Evolutionary conservation across 2,888 invertebrate genomes (phyloP).

Genomic region (Apotomis turbidana): DNA sequence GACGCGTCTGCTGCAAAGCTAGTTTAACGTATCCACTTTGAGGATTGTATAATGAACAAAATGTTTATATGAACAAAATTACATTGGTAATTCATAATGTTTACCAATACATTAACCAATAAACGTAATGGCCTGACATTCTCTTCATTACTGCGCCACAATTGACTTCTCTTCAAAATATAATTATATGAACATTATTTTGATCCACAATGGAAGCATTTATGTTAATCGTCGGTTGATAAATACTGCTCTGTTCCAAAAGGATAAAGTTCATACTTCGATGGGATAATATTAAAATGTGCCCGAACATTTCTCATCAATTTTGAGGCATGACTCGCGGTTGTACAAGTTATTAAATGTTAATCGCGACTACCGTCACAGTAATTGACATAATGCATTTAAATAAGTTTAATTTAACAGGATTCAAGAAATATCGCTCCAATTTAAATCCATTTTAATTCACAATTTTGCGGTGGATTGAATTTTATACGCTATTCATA

Average conservation of each 20-base stretch:
- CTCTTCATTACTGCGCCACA: neutral
- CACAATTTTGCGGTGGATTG: neutral
- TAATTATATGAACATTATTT: no score
- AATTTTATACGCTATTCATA: neutral
- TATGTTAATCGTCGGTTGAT: no score
- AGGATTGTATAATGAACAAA: no score
- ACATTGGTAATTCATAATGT: neutral
- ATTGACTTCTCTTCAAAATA: neutral
- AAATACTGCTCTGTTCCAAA: no score
- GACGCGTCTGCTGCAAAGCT: no score
- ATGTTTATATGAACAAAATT: neutral
- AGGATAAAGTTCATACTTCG: neutral
- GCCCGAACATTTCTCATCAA: neutral
- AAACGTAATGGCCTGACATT: neutral
- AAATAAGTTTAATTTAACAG: neutral
- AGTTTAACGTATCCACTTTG: no score
- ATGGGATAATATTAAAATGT: neutral
- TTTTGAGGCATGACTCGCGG: neutral
- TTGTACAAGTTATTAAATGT: constrained; percentile 6
- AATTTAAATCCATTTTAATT: constrained; percentile 2
- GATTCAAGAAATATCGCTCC: neutral
- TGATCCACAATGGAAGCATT: no score
- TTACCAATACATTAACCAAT: neutral
- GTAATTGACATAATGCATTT: neutral
- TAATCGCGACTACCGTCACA: constrained; percentile 4